These are phyloP conservation scores for Halyomorpha halys DNA, from an alignment of 1,140 invertebrate genomes.

Conservation along the genomic window DNA sequence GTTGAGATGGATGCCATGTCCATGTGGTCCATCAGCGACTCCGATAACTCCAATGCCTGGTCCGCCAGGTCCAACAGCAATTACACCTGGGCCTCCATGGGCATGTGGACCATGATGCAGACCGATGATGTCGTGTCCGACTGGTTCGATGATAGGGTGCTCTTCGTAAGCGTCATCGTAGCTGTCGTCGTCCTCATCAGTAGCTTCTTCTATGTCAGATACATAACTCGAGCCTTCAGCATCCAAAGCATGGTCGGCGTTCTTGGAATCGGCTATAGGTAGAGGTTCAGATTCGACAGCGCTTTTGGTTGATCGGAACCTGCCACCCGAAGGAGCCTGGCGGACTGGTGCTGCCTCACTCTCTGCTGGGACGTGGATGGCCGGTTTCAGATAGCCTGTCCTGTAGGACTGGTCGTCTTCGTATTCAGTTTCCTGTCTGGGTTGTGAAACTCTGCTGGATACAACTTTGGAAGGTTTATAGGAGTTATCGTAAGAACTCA, in stretches of 20 bases:
- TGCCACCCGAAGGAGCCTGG: not conserved
- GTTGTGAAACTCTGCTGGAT: not conserved
- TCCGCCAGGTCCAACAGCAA: not conserved
- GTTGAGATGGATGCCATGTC: conserved; percentile 7
- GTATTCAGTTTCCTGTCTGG: not conserved
- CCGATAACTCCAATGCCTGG: not conserved
- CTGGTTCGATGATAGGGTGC: not conserved
- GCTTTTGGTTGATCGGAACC: not conserved
- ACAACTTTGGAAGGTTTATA: conserved; percentile 14
- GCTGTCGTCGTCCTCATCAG: conserved; percentile 15
- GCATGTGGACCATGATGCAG: not conserved
- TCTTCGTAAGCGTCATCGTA: not conserved
- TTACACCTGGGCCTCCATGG: not conserved
- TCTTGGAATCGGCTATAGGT: not conserved
- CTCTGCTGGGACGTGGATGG: not conserved
- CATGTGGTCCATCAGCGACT: not conserved
- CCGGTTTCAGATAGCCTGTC: not conserved
- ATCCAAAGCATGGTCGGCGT: not conserved
- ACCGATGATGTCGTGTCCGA: conserved; percentile 10
- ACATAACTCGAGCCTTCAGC: not conserved
- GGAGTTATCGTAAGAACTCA: conserved; percentile 19
- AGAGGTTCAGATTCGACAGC: not conserved
- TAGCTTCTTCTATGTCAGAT: conserved; percentile 12
- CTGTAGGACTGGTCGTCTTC: not conserved
- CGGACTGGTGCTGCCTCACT: not conserved